Base-by-base conservation (phyloP, 2,113 vertebrate species). In the Semnornis frantzii region DNA sequence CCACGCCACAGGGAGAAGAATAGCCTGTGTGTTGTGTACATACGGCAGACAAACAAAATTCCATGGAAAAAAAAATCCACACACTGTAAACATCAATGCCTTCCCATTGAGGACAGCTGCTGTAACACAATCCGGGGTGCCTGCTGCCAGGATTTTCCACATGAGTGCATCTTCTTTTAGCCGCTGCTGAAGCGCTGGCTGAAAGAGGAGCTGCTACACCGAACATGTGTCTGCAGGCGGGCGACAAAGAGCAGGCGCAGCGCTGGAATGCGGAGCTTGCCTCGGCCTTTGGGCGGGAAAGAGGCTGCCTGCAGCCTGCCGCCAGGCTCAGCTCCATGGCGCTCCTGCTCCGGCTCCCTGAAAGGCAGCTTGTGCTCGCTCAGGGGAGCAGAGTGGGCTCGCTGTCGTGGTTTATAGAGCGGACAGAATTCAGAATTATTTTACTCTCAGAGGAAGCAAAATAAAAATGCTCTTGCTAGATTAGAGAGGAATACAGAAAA, bases 81-180 rank as follows among this genome's bases (percentile, higher is more conserved):
- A 96, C 93, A 92, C 81, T 94, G 94, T 90, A 94, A 96, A 96
- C 90, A 96, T 90, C 92, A 92, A 76, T 91, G 81, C 91, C 78
- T 94, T 90, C 72, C 92, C 84, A 86, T 85, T 85, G 89, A 96
- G 92, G 95, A 89, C 94, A 97, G 92, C 95, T 97, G 93, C 94
- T 93, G 92, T 92, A 97, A 96, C 78, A 96, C 95, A 93, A 93
- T 85, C 95, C 82, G 31, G 71, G 72, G 88, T 93, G 89, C 94
- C 93, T 94, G 88, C 95, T 96, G 96, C 94, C 94, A 97, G 90
- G 95, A 96, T 96, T 97, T 97, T 96, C 95, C 94, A 96, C 95
- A 94, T 88, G 91, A 97, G 87, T 89, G 94, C 93, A 85, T 96
- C 95, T 90, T 87, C 96, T 97, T 95, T 95, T 89, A 94, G 92